phyloP scores from a whole-genome alignment of 2,888 invertebrate species.

The Drosophila seclusa region DNA sequence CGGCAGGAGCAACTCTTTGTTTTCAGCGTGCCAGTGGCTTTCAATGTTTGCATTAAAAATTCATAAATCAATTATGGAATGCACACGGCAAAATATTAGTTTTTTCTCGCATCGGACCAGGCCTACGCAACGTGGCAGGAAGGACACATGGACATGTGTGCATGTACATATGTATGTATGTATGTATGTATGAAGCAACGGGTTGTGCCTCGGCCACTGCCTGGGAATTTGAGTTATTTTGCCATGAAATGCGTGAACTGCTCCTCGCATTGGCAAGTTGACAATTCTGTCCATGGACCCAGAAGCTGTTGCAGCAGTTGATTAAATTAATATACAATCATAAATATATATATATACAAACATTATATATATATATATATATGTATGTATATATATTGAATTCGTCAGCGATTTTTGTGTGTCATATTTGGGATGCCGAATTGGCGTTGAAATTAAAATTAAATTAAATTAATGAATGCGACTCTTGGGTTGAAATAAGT shows the following conservation, averaged over 20 bases:
- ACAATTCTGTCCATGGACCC: constrained; percentile 54
- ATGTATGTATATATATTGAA: constrained; percentile 36
- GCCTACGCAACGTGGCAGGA: constrained; percentile 8
- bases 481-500: constrained; percentile 30
- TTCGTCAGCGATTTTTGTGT: constrained; percentile 58
- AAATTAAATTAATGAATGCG: constrained; percentile 76
- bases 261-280: constrained; percentile 70
- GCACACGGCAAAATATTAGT: constrained; percentile 82
- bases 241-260: constrained; percentile 82
- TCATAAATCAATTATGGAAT: constrained; percentile 85
- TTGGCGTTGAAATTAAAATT: constrained; percentile 79
- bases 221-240: constrained; percentile 78
- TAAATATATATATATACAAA: neutral
- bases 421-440: constrained; percentile 70
- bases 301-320: constrained; percentile 44
- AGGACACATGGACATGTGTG: constrained; percentile 27
- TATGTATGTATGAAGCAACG: constrained; percentile 1
- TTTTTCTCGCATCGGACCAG: constrained; percentile 64
- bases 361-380: constrained; percentile 16
- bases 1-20: constrained; percentile 61
- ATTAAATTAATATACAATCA: constrained; percentile 64
- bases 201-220: constrained; percentile 22
- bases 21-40: constrained; percentile 55
- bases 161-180: neutral
- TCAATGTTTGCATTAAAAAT: constrained; percentile 83